Evolutionary conservation across 1,140 invertebrate genomes (phyloP), one percentile per base, ranked within the genome.

Genomic region (Pseudomyrmex cubaensis): DNA sequence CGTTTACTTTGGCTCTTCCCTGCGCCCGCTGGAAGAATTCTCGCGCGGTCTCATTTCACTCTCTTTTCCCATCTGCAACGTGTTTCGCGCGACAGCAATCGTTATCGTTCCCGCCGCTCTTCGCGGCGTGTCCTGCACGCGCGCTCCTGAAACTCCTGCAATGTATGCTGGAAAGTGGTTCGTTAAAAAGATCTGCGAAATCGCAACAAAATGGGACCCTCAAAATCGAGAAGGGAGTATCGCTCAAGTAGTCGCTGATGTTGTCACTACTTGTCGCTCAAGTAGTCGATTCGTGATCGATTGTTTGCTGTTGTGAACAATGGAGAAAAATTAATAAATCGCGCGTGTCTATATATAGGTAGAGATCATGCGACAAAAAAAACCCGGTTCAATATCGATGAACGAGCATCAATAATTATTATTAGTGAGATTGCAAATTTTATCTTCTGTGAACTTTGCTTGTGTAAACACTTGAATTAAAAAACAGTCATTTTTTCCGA

Each of bases 1-100:
- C 76, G 77, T 89, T 88, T 85, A 89, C 78, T 86, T 74, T 54
- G 22, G 22, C 83, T 69, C 66, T 89, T 83, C 82, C 73, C 78
- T 57, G 83, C 64, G 46, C 54, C 72, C 35, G 35, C 25, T 83
- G 25, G 46, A 76, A 22, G 48, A 61, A 69, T 78, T 78, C 63
- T 17, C 63, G 50, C 66, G 20, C 35, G n/a, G 52, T 22, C 17
- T 2, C 25, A 20, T 57, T 52, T 20, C 22, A 12, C 20, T 17
- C 17, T 46, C 13, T 13, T 48, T 22, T 59, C n/a, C 17, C 17
- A 20, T 22, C 46, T n/a, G 25, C 20, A 50, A n/a, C 50, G 12
- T 17, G 20, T 1, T 12, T 50, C 7, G 35, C 22, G 48, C 25
- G 59, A 48, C 61, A 22, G 52, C 46, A n/a, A 83, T 77, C 5